phyloP scores from a whole-genome alignment of 2,797 vertebrate genomes.

The Diplodus sargus region DNA sequence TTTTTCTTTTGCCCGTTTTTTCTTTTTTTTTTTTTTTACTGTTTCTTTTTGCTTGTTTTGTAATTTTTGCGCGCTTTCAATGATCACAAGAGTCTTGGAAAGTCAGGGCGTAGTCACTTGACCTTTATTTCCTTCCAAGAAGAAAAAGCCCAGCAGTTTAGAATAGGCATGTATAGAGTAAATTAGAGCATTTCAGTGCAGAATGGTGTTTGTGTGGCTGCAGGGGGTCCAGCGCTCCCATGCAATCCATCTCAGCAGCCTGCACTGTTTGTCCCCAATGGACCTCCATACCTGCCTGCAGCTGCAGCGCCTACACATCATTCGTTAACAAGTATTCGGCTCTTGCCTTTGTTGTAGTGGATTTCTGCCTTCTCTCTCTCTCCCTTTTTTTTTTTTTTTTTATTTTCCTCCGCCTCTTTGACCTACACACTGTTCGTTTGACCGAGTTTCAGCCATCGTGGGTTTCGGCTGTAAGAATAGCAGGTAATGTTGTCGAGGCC shows the following conservation, averaged over 20 bases:
- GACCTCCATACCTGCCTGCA: constrained; percentile 83
- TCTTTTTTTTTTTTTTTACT: constrained; percentile 24
- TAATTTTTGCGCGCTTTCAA: constrained; percentile 21
- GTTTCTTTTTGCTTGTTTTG: neutral
- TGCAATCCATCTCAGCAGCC: constrained; percentile 83
- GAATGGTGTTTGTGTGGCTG: constrained; percentile 80
- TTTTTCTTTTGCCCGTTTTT: constrained; percentile 33
- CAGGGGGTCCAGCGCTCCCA: constrained; percentile 76
- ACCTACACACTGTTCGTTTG: constrained; percentile 74
- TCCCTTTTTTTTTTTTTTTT: constrained; percentile 32
- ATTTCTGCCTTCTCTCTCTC: constrained; percentile 59
- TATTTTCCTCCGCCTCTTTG: constrained; percentile 59
- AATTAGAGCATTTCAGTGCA: constrained; percentile 79
- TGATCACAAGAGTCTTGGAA: constrained; percentile 34
- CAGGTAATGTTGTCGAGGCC: constrained; percentile 37
- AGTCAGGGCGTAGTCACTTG: constrained; percentile 73
- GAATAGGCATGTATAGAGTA: constrained; percentile 76
- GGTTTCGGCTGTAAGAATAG: constrained; percentile 56
- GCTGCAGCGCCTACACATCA: constrained; percentile 84
- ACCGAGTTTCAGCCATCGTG: constrained; percentile 69
- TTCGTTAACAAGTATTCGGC: constrained; percentile 81
- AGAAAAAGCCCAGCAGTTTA: constrained; percentile 71
- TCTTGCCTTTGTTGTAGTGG: constrained; percentile 75
- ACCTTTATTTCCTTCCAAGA: constrained; percentile 76
- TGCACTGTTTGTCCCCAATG: constrained; percentile 82